phyloP scores from a whole-genome alignment of 2,113 vertebrate species.

The Noturus placidus region DNA sequence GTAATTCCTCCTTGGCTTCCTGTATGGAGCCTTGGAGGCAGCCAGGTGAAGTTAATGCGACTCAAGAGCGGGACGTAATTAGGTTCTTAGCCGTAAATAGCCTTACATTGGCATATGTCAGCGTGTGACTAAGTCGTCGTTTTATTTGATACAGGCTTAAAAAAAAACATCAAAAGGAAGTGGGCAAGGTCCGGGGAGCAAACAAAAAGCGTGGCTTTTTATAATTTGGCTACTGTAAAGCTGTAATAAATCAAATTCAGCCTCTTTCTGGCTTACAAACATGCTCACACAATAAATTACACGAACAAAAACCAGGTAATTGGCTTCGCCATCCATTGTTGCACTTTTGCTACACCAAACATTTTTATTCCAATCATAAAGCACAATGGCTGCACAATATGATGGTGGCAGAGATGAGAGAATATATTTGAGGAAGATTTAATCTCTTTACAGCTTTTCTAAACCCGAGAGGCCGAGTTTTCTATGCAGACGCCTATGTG shows the following conservation, averaged over 20 bases:
- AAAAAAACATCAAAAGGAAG: not conserved
- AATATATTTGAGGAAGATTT: constrained; percentile 65
- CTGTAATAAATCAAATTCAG: constrained; percentile 59
- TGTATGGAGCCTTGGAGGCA: no score
- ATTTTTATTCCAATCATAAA: constrained; percentile 69
- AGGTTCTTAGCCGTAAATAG: constrained; percentile 14
- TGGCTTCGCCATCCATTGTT: constrained; percentile 63
- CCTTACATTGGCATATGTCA: not conserved
- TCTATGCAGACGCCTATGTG: not conserved
- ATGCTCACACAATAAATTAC: constrained; percentile 60
- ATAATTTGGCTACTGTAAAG: constrained; percentile 58
- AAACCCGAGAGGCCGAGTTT: not conserved
- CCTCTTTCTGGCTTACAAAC: constrained; percentile 54
- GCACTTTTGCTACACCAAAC: constrained; percentile 56
- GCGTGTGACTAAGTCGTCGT: constrained; percentile 12
- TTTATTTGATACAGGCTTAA: not conserved
- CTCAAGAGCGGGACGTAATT: not conserved
- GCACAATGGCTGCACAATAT: constrained; percentile 69
- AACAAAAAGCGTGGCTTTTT: constrained; percentile 36
- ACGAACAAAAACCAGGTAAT: constrained; percentile 64
- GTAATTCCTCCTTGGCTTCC: not conserved
- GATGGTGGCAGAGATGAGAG: constrained; percentile 61
- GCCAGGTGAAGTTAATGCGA: not conserved
- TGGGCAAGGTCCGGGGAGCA: constrained; percentile 19
- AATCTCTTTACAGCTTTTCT: constrained; percentile 23